These are phyloP conservation scores for Oreochromis spilurus DNA, from an alignment of 2,113 vertebrate species.

Conservation along the genomic window DNA sequence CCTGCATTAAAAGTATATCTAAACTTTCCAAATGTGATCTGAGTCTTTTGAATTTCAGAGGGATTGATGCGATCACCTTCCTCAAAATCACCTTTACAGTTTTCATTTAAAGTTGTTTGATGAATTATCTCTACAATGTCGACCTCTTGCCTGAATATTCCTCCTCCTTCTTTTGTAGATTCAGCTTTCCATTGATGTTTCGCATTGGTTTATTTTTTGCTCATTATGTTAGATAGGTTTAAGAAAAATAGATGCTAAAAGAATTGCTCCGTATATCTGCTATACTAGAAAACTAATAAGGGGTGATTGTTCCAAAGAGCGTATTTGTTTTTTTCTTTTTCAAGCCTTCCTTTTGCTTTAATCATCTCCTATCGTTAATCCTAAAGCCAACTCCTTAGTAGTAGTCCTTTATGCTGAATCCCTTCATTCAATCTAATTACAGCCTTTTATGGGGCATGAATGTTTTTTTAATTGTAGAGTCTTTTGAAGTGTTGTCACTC, in stretches of 20 bases:
- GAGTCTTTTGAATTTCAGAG: not conserved
- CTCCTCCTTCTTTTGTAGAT: not conserved
- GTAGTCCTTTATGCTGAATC: not conserved
- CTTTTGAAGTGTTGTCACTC: not conserved
- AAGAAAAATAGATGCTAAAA: not conserved
- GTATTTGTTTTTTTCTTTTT: not conserved
- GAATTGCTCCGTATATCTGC: not conserved
- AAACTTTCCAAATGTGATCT: not conserved
- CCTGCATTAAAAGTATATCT: not conserved
- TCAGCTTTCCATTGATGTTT: not conserved
- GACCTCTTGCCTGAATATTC: not conserved
- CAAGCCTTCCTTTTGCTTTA: not conserved
- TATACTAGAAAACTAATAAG: not conserved
- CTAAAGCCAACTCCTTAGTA: not conserved
- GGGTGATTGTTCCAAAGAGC: not conserved
- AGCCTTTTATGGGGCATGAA: not conserved
- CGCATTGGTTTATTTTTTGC: not conserved
- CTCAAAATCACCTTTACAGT: not conserved
- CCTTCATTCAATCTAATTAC: not conserved
- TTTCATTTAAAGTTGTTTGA: not conserved
- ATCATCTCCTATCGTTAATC: not conserved
- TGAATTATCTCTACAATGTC: not conserved
- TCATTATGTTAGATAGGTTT: not conserved
- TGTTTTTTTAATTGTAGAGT: not conserved
- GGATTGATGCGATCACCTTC: not conserved